Evolutionary conservation across 2,113 vertebrate species (phyloP).

Genomic region (Ammospiza nelsoni): DNA sequence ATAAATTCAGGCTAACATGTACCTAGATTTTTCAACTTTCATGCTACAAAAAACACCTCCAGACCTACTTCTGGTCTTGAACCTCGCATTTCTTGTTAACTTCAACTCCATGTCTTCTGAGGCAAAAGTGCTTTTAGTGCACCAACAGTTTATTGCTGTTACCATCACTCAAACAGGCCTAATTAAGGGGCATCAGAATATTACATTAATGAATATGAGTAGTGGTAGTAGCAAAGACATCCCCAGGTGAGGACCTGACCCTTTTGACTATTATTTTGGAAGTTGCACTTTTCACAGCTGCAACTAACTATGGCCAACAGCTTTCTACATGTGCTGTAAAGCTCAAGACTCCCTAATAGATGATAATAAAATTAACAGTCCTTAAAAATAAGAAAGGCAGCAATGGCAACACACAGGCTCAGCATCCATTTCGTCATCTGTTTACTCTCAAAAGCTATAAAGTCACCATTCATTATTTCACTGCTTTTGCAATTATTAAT

Average conservation of each 20-base stretch:
- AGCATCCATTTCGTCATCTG: not conserved
- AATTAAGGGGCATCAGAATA: not conserved
- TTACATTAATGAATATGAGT: not conserved
- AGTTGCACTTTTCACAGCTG: not conserved
- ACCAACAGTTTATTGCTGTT: not conserved
- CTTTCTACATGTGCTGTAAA: not conserved
- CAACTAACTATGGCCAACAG: not conserved
- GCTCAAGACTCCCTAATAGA: not conserved
- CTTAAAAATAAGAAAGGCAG: not conserved
- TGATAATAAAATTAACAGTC: not conserved
- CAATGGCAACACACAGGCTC: not conserved
- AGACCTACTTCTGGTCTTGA: not conserved
- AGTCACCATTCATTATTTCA: not conserved
- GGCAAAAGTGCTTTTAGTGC: not conserved
- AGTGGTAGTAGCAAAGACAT: not conserved
- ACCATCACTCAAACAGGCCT: not conserved
- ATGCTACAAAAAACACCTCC: not conserved
- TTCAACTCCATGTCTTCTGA: not conserved
- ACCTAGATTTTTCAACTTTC: not conserved
- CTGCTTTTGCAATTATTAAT: not conserved
- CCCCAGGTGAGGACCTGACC: not conserved
- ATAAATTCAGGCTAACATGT: not conserved
- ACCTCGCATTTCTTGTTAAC: not conserved
- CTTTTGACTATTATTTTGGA: not conserved
- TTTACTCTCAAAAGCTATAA: not conserved